These are phyloP conservation scores for Gallinago stenura DNA, from an alignment of 2,797 vertebrate species.

Conservation along the genomic window DNA sequence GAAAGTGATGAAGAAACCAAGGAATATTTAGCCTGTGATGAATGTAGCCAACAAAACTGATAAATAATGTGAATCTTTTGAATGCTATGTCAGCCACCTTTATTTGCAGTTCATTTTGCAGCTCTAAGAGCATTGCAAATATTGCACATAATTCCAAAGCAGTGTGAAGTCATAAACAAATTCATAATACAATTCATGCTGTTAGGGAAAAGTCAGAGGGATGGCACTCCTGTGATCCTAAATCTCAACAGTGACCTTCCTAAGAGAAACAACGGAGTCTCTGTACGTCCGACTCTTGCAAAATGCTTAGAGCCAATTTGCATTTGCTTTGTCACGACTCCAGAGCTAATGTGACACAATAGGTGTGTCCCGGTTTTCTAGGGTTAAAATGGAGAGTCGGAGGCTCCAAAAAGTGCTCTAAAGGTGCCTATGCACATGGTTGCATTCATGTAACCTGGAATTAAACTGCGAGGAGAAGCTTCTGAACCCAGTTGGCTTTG, in stretches of 20 bases:
- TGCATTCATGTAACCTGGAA: not conserved
- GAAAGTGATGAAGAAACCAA: not conserved
- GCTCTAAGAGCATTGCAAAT: not conserved
- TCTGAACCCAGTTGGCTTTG: not conserved
- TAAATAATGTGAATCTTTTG: not conserved
- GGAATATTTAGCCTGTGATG: not conserved
- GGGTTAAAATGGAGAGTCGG: not conserved
- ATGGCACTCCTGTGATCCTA: not conserved
- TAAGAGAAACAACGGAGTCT: not conserved
- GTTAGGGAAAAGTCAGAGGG: not conserved
- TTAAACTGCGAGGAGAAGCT: not conserved
- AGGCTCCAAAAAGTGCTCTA: not conserved
- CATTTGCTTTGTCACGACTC: not conserved
- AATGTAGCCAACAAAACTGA: not conserved
- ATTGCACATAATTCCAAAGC: not conserved
- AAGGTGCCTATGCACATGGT: not conserved
- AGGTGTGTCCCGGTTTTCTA: not conserved
- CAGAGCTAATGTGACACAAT: not conserved
- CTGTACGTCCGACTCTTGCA: rapidly evolving
- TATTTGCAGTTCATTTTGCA: not conserved
- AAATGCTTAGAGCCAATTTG: not conserved
- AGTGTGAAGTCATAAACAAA: not conserved
- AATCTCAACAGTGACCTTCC: not conserved
- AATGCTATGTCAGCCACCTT: not conserved
- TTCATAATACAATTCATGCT: not conserved